Evolutionary conservation across 2,888 invertebrate genomes (phyloP).

Genomic region (Nemapogon koenigi): DNA sequence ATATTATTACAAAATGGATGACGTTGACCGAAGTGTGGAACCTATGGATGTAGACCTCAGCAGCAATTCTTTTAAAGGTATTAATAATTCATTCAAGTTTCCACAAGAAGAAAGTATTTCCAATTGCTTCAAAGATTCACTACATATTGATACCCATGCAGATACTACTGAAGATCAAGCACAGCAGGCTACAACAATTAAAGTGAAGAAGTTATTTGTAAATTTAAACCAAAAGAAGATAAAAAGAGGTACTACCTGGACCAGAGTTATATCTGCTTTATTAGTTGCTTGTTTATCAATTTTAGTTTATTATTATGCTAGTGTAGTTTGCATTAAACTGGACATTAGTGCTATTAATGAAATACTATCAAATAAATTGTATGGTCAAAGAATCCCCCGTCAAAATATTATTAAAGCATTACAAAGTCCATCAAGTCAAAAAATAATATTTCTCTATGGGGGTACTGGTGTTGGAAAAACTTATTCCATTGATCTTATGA

Average conservation of each 20-base stretch:
- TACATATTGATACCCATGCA: too few relatives aligned
- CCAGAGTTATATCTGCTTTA: constrained; percentile 14
- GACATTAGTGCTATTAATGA: constrained; percentile 23
- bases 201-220: too few relatives aligned
- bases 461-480: constrained; percentile 57
- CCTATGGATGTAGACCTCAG: constrained; percentile 54
- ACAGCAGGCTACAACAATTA: too few relatives aligned
- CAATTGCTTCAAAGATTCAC: constrained; percentile 21
- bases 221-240: too few relatives aligned
- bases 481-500: constrained; percentile 33
- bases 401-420: constrained; percentile 29
- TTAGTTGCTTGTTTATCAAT: constrained; percentile 24
- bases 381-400: constrained; percentile 38
- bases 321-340: constrained; percentile 32
- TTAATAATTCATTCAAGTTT: constrained; percentile 31
- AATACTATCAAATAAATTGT: constrained; percentile 27
- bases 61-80: constrained; percentile 30
- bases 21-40: constrained; percentile 30
- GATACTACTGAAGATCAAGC: too few relatives aligned
- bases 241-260: neutral
- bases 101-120: constrained; percentile 6
- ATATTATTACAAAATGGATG: constrained; percentile 16
- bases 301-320: constrained; percentile 24
- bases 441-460: constrained; percentile 44
- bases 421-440: constrained; percentile 24